Evolutionary conservation across 2,888 invertebrate genomes (phyloP).

Genomic region (Panorpa germanica): DNA sequence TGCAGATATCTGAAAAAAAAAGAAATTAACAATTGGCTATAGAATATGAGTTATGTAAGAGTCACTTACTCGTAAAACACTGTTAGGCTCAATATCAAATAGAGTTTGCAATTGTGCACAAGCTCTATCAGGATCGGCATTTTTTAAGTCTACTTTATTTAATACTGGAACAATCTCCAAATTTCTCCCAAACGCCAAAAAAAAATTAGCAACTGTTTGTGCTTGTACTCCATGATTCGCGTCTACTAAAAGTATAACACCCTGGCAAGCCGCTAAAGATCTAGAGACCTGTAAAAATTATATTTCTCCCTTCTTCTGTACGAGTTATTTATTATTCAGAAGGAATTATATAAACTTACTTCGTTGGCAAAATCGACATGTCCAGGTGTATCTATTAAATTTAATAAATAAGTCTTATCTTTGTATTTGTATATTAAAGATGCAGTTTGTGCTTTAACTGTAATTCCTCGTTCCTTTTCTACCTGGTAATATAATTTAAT

Average conservation of each 20-base stretch:
- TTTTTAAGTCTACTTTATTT: conserved; percentile 91
- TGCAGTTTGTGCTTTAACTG: conserved; percentile 94
- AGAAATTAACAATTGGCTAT: neutral
- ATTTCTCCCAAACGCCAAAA: conserved; percentile 68
- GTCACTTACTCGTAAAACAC: conserved; percentile 47
- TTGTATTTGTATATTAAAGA: conserved; percentile 61
- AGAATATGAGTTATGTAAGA: neutral
- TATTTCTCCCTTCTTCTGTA: neutral
- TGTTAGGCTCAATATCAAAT: conserved; percentile 58
- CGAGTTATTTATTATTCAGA: neutral
- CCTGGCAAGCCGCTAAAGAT: conserved; percentile 84
- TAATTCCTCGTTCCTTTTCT: conserved; percentile 91
- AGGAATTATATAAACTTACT: conserved; percentile 27
- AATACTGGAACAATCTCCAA: conserved; percentile 77
- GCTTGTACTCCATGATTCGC: conserved; percentile 94
- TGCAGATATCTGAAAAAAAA: conserved; percentile 50
- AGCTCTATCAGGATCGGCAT: conserved; percentile 73
- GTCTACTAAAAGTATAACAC: conserved; percentile 85
- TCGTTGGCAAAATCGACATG: conserved; percentile 97
- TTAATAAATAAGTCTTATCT: conserved; percentile 56
- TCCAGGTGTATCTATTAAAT: conserved; percentile 95
- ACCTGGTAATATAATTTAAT: conserved; percentile 32
- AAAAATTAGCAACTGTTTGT: conserved; percentile 94
- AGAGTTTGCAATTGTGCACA: conserved; percentile 56
- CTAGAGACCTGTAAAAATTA: conserved; percentile 41